Evolutionary conservation across 2,797 vertebrate species (phyloP), one percentile per base, ranked within the genome.

Genomic region (Taeniopygia guttata): DNA sequence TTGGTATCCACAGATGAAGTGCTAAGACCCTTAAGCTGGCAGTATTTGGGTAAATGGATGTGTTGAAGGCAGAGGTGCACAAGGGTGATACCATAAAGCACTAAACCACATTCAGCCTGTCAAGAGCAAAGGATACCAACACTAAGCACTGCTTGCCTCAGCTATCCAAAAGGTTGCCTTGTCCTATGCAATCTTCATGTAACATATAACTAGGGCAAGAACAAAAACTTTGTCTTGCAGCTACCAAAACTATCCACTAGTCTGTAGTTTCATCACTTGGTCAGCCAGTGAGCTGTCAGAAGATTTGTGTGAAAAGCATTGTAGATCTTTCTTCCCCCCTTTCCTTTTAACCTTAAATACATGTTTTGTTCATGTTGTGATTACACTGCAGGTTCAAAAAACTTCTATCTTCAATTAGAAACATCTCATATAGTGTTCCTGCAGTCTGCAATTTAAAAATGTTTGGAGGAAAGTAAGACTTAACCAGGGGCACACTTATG

Each of bases 161-260:
- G 26, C 68, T 80, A 46, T 7, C 63, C 63, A 25, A 87, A 91
- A 95, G 86, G 66, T 94, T 95, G 89, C 85, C 89, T 95, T 93
- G 67, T 90, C 73, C 87, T 95, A 38, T 90, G 91, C 94, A 95
- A 32, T 93, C 89, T 82, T 90, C 19, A 18, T 19, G 8, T 84
- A 27, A 83, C 8, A 22, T 59, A 3, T 45, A 51, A 72, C 30
- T 48, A 64, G 54, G 90, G 60, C 68, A 80, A 91, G 90, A 96
- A 88, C 58, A 79, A 5, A 23, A 62, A 32, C 46, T 84, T 49
- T 36, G 43, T 90, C 83, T 62, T 91, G 92, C 55, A 79, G 7
- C 69, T 88, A 64, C 91, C 78, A 32, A 63, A 92, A 93, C 64
- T 52, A 22, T 55, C 82, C 26, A 10, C 38, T 62, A 8, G 84